Evolutionary conservation across 2,888 invertebrate genomes (phyloP).

Genomic region (Notodonta ziczac): DNA sequence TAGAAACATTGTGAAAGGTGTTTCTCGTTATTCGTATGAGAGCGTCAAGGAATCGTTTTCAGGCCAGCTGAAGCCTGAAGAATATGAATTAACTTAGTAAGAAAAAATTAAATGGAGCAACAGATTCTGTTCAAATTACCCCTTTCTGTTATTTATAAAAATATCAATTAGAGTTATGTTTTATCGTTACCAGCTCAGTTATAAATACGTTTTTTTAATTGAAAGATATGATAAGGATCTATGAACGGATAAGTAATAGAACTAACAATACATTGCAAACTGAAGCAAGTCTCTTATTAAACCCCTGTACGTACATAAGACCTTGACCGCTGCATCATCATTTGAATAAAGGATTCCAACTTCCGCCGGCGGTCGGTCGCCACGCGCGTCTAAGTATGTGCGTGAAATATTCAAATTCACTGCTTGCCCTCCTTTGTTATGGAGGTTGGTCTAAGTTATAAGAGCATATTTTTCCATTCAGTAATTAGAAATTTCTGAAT

Average conservation of each 20-base stretch:
- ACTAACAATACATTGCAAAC: too few species aligned
- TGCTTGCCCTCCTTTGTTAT: constrained; percentile 53
- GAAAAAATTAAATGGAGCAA: too few species aligned
- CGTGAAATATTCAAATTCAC: constrained; percentile 71
- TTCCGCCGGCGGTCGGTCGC: constrained; percentile 41
- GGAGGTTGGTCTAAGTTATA: constrained; percentile 31
- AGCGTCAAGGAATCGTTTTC: too few species aligned
- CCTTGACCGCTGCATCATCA: constrained; percentile 60
- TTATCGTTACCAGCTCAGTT: too few species aligned
- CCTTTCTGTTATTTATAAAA: too few species aligned
- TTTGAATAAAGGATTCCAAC: constrained; percentile 65
- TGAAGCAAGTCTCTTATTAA: constrained; percentile 26
- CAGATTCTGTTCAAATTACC: too few species aligned
- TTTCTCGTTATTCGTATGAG: not conserved
- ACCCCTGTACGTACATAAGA: constrained; percentile 46
- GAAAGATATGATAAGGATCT: too few species aligned
- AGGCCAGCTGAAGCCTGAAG: too few species aligned
- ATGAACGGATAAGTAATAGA: too few species aligned
- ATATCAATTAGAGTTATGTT: too few species aligned
- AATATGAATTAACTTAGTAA: too few species aligned
- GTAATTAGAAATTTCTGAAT: constrained; percentile 5
- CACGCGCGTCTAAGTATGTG: constrained; percentile 58
- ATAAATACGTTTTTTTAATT: too few species aligned
- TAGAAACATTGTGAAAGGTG: not conserved
- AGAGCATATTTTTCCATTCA: not conserved